Evolutionary conservation across 1,140 invertebrate species (phyloP), one percentile per base, ranked within the genome.

Genomic region (Hirudo medicinalis): DNA sequence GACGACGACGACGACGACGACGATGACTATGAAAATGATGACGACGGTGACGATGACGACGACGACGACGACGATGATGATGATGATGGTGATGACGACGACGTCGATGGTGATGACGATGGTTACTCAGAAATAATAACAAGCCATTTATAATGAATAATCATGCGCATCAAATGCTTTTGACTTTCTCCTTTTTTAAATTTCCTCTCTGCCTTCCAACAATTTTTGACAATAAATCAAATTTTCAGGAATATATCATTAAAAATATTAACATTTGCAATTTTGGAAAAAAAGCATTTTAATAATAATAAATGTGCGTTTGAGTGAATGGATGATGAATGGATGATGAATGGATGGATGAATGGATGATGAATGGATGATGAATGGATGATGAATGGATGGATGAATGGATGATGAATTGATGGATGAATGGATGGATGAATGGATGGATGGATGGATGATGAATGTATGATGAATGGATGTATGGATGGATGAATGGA

Each of bases 11-110:
- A 73, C 19, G 76, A 77, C 69, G 89, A 76, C 88, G 90, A 76
- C 87, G 89, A 77, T 83, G 90, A 57, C 84, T 90, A 9, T 70
- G 89, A 91, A 76, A 71, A 72, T 54, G 91, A 91, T 76, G 90
- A 91, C 78, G 89, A 91, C 72, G 91, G 91, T 80, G 88, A 91
- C 43, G 90, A 91, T 29, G 67, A 69, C 49, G 67, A 69, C 49
- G 67, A 69, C 49, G 67, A 49, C 13, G 67, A 69, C 49, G 11
- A 63, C 6, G 32, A 6, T 63, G 57, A 63, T n/a, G 57, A 63
- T 63, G 57, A 63, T 63, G 57, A 63, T 63, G 57, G 17, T 63
- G 29, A 27, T 63, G 29, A 11, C 15, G 57, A 20, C 8, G 11
- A 20, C 17, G 22, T 4, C 19, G 29, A 20, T 17, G 5, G 19